Percentiles rank a stretch among this genome's conserved stretches.
Conservation (phyloP, 2,113 vertebrate species). For the Phalacrocorax carbo region DNA sequence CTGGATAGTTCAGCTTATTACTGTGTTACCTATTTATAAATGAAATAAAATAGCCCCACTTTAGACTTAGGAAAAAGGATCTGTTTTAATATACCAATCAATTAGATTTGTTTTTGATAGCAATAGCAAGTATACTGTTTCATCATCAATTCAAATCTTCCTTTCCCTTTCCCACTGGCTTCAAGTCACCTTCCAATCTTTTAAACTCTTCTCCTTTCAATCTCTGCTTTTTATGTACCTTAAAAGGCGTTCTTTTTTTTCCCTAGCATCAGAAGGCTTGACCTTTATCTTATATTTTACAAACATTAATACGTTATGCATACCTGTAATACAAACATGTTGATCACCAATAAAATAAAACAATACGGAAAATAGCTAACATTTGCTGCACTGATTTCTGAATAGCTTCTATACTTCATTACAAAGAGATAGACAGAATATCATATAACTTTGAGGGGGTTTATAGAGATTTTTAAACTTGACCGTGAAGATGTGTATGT, state of each 20-base stretch:
- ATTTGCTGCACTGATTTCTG: not conserved
- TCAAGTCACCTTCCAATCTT: not conserved
- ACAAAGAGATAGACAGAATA: not conserved
- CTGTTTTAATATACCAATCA: not conserved
- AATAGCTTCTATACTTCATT: not conserved
- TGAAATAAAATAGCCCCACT: not conserved
- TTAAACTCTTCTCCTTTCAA: not conserved
- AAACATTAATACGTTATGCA: not conserved
- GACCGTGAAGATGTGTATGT: not conserved
- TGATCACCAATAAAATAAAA: not conserved
- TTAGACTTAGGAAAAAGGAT: not conserved
- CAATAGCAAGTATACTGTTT: not conserved
- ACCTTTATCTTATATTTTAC: not conserved
- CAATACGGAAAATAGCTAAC: not conserved
- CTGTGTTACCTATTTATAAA: not conserved
- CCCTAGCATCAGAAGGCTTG: not conserved
- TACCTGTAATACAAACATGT: not conserved
- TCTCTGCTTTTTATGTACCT: not conserved
- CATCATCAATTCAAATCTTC: not conserved
- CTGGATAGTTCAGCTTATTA: not conserved
- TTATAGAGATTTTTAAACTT: not conserved
- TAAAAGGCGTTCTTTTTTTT: not conserved
- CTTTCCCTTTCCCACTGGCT: not conserved
- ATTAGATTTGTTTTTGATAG: not conserved
- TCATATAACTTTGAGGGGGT: not conserved